phyloP scores from a whole-genome alignment of 2,797 vertebrate genomes.

The Notamacropus eugenii region DNA sequence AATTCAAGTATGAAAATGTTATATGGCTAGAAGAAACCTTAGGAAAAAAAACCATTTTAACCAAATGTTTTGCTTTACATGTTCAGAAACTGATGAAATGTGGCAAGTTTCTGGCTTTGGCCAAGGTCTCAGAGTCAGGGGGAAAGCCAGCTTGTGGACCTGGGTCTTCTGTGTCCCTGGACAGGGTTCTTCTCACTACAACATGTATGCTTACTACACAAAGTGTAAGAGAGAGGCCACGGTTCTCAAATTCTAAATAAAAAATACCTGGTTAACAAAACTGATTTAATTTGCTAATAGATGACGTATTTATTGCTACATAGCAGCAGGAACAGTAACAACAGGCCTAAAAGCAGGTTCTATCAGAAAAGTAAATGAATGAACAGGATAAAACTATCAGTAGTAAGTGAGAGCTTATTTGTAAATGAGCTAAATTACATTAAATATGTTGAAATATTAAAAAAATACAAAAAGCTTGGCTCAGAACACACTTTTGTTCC shows the following conservation, averaged over 20 bases:
- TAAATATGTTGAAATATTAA: constrained; percentile 39
- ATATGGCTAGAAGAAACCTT: not conserved
- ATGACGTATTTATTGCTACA: not conserved
- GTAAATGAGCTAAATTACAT: constrained; percentile 32
- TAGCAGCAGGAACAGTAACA: constrained; percentile 17
- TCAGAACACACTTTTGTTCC: constrained; percentile 59
- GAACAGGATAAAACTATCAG: constrained; percentile 8
- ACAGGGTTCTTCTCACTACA: not conserved
- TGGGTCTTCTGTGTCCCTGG: not conserved
- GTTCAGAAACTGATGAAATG: not conserved
- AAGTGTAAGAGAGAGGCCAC: not conserved
- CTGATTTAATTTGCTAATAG: not conserved
- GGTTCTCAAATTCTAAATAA: constrained; percentile 49
- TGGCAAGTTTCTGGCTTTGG: not conserved
- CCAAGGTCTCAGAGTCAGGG: not conserved
- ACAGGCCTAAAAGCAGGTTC: not conserved
- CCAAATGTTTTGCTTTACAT: not conserved
- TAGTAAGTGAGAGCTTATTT: constrained; percentile 49
- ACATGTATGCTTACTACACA: not conserved
- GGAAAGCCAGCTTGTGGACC: not conserved
- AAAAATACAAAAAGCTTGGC: constrained; percentile 54
- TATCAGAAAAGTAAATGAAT: constrained; percentile 31
- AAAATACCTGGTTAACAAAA: not conserved
- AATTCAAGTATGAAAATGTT: not conserved
- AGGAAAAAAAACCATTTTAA: not conserved